Evolutionary conservation across 2,113 vertebrate species (phyloP), one percentile per base, ranked within the genome.

Genomic region (Leucopternis melanops): DNA sequence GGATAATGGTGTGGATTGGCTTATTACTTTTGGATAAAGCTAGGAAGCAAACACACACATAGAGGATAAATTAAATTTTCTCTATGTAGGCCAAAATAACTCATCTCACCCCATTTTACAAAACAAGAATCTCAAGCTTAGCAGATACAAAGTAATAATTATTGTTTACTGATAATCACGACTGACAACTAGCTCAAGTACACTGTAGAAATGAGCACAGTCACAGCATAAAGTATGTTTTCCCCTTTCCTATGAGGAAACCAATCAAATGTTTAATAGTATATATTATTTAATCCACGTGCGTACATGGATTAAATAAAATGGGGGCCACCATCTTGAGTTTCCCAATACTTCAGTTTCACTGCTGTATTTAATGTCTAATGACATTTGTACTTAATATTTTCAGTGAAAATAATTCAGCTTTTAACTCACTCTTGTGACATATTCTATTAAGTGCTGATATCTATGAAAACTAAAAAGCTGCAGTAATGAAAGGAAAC

Each of bases 1-100:
- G 98, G 97, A 99, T 98, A 95, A 99, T 99, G 38, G 99, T 99
- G 97, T 99, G 99, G 97, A 99, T 98, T 8, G 99, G 99, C 91
- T 98, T 99, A 95, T 98, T 99, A 81, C 97, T 98, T 97, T 99
- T 99, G 86, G 99, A 99, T 92, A 99, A 97, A 96, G 98, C 99
- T 99, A 95, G 65, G 77, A 70, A 97, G 89, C 22, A 62, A n/a
- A 49, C 42, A 93, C 6, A 79, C 15, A 72, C 31, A 59, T 5
- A 25, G 1, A 58, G 62, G 63, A 84, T 22, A 81, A 66, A 87
- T 25, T 42, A 10, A 15, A 6, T 63, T 74, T 47, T 63, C 31
- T 62, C 52, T 4, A 4, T 0, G 7, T 42, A 45, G 62, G 81
- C 18, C 44, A 34, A 50, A 63, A 31, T 5, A 66, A 58, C 34